Evolutionary conservation across 2,888 invertebrate species (phyloP).

Genomic region (Tuberolachnus salignus): DNA sequence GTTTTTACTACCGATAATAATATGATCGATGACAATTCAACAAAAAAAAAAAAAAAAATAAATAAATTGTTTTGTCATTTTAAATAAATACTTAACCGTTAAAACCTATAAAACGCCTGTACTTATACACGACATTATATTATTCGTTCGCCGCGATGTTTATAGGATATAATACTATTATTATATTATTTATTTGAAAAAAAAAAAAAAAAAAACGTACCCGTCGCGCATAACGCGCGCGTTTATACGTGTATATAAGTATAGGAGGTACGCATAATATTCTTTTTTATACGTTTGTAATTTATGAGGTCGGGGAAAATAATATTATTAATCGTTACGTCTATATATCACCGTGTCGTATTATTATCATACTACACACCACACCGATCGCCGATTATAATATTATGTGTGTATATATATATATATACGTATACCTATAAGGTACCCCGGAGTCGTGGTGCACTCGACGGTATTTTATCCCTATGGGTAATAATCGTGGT

Average conservation of each 20-base stretch:
- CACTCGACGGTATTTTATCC: conserved; percentile 19
- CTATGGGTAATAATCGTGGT: too few relatives aligned
- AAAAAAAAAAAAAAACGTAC: too few relatives aligned
- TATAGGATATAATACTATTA: background rate
- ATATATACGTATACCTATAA: background rate
- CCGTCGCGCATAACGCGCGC: too few relatives aligned
- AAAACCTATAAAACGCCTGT: conserved; percentile 2
- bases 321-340: conserved; percentile 33
- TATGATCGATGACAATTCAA: conserved; percentile 3
- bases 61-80: conserved; percentile 1
- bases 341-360: background rate
- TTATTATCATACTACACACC: background rate
- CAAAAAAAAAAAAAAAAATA: background rate
- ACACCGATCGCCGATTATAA: background rate
- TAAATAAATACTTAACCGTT: too few relatives aligned
- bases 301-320: conserved; percentile 27
- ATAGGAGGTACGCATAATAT: background rate
- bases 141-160: background rate
- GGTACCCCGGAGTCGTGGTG: background rate
- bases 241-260: background rate
- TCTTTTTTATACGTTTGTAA: conserved; percentile 1
- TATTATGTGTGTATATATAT: background rate
- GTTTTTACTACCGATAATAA: too few relatives aligned
- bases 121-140: background rate
- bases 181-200: too few relatives aligned